Conservation (phyloP, 2,797 vertebrate genomes). For the Echiichthys vipera region DNA sequence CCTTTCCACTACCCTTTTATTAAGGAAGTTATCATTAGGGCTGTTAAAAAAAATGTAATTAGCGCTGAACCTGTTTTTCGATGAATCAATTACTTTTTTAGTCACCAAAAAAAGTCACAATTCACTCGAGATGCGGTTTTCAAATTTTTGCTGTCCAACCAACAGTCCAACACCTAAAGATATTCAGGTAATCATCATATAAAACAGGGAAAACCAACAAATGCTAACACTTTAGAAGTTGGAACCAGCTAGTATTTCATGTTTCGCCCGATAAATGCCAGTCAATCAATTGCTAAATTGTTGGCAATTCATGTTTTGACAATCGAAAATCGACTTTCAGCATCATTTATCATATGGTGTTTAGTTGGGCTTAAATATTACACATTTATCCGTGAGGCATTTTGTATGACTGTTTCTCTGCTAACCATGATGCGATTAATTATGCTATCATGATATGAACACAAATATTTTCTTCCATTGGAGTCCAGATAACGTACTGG, state of each 20-base stretch:
- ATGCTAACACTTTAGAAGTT: background rate
- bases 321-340: background rate
- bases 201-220: background rate
- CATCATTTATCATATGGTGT: background rate
- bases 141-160: background rate
- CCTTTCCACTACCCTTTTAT: background rate
- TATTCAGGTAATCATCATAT: background rate
- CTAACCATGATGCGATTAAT: background rate
- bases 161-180: background rate
- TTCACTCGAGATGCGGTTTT: background rate
- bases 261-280: background rate
- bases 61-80: background rate
- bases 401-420: background rate
- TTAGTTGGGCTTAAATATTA: too few relatives aligned
- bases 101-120: background rate
- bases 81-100: background rate
- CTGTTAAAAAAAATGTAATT: background rate
- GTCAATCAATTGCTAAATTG: background rate
- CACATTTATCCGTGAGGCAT: too few relatives aligned
- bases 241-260: background rate
- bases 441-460: background rate
- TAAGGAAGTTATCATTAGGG: background rate
- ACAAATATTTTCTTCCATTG: slow-evolving; percentile 1
- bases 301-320: background rate
- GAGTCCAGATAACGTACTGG: background rate